Evolutionary conservation across 2,888 invertebrate species (phyloP).

Genomic region (Diarsia rubi): DNA sequence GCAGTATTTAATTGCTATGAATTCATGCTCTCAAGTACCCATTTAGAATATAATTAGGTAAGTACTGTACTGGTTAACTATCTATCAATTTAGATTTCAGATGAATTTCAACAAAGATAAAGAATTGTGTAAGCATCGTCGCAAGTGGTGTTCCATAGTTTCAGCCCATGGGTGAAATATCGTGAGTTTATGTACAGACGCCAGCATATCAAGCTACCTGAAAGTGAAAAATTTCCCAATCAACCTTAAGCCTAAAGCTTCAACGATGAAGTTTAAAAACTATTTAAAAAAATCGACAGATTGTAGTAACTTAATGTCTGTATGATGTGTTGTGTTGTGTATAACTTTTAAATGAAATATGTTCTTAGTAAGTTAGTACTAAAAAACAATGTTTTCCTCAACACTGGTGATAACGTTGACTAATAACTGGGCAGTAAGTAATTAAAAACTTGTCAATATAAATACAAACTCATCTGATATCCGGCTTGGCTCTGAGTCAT

Average conservation of each 20-base stretch:
- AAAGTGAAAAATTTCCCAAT: too few species aligned
- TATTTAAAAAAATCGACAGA: too few species aligned
- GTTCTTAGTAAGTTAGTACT: too few species aligned
- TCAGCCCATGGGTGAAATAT: neutral
- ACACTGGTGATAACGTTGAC: conserved; percentile 9
- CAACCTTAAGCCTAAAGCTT: too few species aligned
- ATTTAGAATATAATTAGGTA: neutral
- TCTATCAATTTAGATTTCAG: neutral
- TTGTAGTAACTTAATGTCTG: too few species aligned
- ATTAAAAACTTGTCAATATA: conserved; percentile 36
- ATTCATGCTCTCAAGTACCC: neutral
- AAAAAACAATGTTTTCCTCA: conserved; percentile 7
- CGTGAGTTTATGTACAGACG: neutral
- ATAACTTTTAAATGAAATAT: neutral
- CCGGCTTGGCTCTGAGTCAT: conserved; percentile 44
- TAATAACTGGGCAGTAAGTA: conserved; percentile 13
- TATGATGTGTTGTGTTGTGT: too few species aligned
- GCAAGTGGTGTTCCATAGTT: neutral
- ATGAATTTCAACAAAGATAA: neutral
- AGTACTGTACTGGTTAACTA: neutral
- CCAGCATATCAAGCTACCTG: too few species aligned
- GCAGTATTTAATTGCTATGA: neutral
- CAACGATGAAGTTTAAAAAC: too few species aligned
- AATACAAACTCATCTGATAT: conserved; percentile 49
- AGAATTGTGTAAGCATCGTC: neutral